Percentiles rank a stretch among this genome's conserved stretches.
phyloP scores from a whole-genome alignment of 2,888 invertebrate genomes.

The Biston betularia region DNA sequence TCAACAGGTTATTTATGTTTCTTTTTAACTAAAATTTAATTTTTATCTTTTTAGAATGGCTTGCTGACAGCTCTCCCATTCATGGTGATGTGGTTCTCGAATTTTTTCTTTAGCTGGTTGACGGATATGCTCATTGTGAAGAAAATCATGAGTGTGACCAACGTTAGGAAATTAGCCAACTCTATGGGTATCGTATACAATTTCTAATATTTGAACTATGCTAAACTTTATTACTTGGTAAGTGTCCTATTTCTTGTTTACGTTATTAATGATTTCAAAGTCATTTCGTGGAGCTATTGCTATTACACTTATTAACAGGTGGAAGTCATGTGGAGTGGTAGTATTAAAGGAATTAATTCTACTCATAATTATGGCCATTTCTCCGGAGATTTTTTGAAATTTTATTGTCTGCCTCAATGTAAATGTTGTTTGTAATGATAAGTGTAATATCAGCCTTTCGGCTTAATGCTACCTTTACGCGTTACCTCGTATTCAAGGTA shows the following conservation, averaged over 20 bases:
- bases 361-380: too few relatives aligned
- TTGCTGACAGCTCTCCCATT: constrained; percentile 91
- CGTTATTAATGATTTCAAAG: too few relatives aligned
- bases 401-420: too few relatives aligned
- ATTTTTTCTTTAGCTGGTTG: constrained; percentile 89
- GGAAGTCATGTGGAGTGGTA: too few relatives aligned
- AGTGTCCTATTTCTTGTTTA: too few relatives aligned
- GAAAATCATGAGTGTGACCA: constrained; percentile 79
- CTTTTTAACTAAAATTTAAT: not conserved
- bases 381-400: too few relatives aligned
- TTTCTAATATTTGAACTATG: not conserved
- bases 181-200: constrained; percentile 69
- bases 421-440: too few relatives aligned
- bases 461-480: too few relatives aligned
- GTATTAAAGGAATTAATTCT: too few relatives aligned
- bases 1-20: constrained; percentile 3
- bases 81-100: constrained; percentile 90
- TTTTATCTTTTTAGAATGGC: constrained; percentile 84
- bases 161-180: constrained; percentile 87
- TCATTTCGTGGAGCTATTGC: not conserved
- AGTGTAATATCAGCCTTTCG: too few relatives aligned
- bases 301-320: not conserved
- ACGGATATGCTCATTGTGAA: constrained; percentile 87
- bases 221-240: not conserved
- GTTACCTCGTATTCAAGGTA: not conserved